Base-by-base conservation (phyloP, 2,888 invertebrate species). In the Aleiodes alternator region DNA sequence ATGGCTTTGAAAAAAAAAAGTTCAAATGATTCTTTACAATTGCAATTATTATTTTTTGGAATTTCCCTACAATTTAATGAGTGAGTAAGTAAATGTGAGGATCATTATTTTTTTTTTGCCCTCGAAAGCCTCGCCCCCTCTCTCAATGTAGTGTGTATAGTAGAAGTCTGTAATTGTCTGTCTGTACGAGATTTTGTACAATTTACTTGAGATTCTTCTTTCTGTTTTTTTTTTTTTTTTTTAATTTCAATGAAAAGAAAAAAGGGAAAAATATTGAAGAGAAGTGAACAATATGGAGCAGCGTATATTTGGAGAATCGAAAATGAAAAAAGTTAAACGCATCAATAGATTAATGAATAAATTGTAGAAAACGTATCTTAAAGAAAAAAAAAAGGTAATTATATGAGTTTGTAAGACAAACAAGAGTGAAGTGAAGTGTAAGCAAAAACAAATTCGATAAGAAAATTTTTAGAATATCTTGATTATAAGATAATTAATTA, bases 121-220 rank as follows among this genome's bases (percentile, higher is more conserved):
- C 43, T 9, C 9, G 43, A 43, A 43, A 5, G 43, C 43, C 43
- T 43, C 43, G 43, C 11, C 43, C 43, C 9, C 43, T 43, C 64
- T 53, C 50, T 64, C 64, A 73, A 59, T 76, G 78, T 80, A 79
- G 81, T 83, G 82, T 83, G 83, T 84, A 83, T 53, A 48, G 82
- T 85, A 84, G 80, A 84, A 82, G 82, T 84, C 83, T 82, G 43
- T 43, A 80, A 82, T 81, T 82, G 82, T 82, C 82, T 85, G 82
- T 84, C 81, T 84, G 85, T 84, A 85, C 84, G 82, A 83, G 84
- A 81, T 84, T 79, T 84, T 86, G 86, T 86, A 86, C 84, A 87
- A 82, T 84, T 72, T 43, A 66, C 48, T 51, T 66, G 56, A 29
- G 38, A 79, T 55, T 16, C 12, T 38, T 69, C 16, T 69, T 6